A percentile compares a stretch with the other conserved stretches of the same genome.
Conservation (phyloP, 2,888 invertebrate genomes). For the Drosophila percnosoma region DNA sequence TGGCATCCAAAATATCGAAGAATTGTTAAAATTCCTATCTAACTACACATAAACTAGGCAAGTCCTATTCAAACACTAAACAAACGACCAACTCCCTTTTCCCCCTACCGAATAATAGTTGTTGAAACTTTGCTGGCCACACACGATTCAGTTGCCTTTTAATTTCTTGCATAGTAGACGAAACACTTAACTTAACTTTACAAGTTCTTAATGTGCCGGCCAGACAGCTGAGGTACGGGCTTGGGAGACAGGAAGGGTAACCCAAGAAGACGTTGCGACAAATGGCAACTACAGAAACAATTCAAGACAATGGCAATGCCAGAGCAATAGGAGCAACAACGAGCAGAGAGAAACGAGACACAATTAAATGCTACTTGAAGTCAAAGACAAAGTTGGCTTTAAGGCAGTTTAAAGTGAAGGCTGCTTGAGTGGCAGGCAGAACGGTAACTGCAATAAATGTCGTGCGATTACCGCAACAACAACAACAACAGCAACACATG, state of each 20-base stretch:
- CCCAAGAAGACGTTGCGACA: slow-evolving; percentile 53
- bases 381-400: slow-evolving; percentile 30
- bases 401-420: slow-evolving; percentile 57
- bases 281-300: slow-evolving; percentile 76
- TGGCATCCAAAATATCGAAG: background rate
- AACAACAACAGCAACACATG: slow-evolving; percentile 23
- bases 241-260: background rate
- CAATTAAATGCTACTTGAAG: slow-evolving; percentile 63
- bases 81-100: background rate
- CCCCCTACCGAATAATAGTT: slow-evolving; percentile 20
- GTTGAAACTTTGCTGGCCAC: slow-evolving; percentile 59
- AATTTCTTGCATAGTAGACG: slow-evolving; percentile 72
- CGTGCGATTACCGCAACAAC: slow-evolving; percentile 69
- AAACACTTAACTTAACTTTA: slow-evolving; percentile 78
- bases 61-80: background rate
- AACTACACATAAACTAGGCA: background rate
- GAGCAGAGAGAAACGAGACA: slow-evolving; percentile 26
- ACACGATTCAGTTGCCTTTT: slow-evolving; percentile 61
- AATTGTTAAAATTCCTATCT: background rate
- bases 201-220: slow-evolving; percentile 77
- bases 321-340: slow-evolving; percentile 26
- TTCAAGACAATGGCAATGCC: slow-evolving; percentile 44
- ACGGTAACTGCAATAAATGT: slow-evolving; percentile 73
- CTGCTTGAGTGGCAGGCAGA: slow-evolving; percentile 33
- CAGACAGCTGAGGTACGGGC: slow-evolving; percentile 60